These are phyloP conservation scores for Tupaia tana DNA, from an alignment of 2,113 vertebrate species.

Conservation along the genomic window DNA sequence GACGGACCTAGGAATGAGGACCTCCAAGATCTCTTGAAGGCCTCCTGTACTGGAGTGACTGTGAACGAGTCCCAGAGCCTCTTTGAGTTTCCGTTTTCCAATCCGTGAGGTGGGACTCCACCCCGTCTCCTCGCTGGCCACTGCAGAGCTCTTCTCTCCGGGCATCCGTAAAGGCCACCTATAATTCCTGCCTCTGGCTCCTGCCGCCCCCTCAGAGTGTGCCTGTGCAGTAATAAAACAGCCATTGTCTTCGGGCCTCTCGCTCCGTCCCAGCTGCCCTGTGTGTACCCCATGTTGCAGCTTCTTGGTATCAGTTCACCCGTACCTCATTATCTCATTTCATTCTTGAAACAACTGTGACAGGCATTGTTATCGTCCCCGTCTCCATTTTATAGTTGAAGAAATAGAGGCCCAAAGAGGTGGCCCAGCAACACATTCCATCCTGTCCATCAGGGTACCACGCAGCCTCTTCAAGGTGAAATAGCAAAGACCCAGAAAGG, in stretches of 20 bases:
- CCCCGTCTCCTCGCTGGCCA: neutral
- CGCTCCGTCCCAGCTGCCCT: accelerated
- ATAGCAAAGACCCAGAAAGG: neutral
- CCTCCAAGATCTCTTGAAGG: accelerated
- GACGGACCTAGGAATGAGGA: accelerated
- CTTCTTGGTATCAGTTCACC: neutral
- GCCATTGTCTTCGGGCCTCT: accelerated
- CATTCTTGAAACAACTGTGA: neutral
- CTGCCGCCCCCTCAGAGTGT: accelerated
- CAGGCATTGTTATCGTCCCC: accelerated
- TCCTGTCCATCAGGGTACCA: accelerated
- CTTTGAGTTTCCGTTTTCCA: neutral
- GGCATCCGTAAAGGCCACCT: accelerated
- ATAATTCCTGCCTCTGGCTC: too few relatives aligned
- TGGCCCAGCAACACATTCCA: neutral
- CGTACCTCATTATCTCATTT: neutral
- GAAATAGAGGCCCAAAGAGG: neutral
- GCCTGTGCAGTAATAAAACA: neutral
- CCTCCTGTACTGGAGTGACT: too few relatives aligned
- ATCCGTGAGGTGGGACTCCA: neutral
- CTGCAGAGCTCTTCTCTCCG: neutral
- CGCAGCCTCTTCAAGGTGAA: neutral
- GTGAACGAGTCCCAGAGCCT: too few relatives aligned
- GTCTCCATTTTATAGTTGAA: neutral
- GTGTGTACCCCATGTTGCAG: accelerated